These are phyloP conservation scores for Chalcosyrphus nemorum DNA, from an alignment of 2,888 invertebrate genomes.

Conservation along the genomic window DNA sequence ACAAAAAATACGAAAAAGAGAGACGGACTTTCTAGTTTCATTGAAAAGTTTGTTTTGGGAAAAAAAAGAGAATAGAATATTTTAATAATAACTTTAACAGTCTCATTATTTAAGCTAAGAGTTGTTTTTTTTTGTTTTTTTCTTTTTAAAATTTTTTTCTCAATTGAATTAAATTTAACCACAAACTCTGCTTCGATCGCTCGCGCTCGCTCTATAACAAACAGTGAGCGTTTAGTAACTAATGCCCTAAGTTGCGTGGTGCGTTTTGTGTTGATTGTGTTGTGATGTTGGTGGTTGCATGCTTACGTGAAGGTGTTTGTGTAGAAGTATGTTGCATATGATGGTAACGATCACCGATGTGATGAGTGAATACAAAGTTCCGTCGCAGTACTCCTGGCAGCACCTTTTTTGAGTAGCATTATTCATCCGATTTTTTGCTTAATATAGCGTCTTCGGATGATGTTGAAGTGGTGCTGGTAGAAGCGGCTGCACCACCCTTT, in stretches of 20 bases:
- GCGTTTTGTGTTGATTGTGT: constrained; percentile 66
- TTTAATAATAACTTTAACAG: constrained; percentile 73
- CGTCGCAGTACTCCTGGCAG: constrained; percentile 53
- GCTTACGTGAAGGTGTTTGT: constrained; percentile 44
- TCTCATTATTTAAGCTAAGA: constrained; percentile 74
- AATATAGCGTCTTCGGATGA: constrained; percentile 13
- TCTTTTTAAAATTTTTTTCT: constrained; percentile 31
- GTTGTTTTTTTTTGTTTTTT: constrained; percentile 45
- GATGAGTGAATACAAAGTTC: constrained; percentile 53
- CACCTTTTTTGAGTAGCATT: constrained; percentile 42
- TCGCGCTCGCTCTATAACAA: constrained; percentile 44
- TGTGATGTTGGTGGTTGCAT: constrained; percentile 50
- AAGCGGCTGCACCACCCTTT: constrained; percentile 67
- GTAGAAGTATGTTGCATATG: constrained; percentile 42
- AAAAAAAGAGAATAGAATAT: constrained; percentile 58
- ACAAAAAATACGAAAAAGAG: constrained; percentile 16
- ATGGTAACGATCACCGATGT: constrained; percentile 55
- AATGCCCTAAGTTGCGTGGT: constrained; percentile 71
- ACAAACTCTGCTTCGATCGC: constrained; percentile 67
- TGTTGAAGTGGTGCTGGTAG: constrained; percentile 6
- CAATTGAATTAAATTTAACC: constrained; percentile 53
- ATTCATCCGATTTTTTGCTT: constrained; percentile 45
- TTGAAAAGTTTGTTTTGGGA: constrained; percentile 20
- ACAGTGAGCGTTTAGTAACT: constrained; percentile 66
- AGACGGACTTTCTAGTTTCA: constrained; percentile 45